Evolutionary conservation across 2,113 vertebrate species (phyloP).

Genomic region (Psophia crepitans): DNA sequence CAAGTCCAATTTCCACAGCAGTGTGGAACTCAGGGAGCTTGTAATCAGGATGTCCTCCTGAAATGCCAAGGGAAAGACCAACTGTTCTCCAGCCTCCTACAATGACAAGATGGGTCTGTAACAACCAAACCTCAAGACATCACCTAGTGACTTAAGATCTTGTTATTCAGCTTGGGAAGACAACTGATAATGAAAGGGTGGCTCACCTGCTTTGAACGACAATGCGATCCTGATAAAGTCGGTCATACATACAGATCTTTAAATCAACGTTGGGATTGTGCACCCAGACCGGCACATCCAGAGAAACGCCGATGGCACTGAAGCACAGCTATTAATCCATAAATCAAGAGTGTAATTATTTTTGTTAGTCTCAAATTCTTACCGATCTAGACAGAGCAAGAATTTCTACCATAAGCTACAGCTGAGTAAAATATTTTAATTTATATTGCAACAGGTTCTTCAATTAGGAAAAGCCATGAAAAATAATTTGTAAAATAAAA

Average conservation of each 20-base stretch:
- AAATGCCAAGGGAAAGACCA: background rate
- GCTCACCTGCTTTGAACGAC: constrained; percentile 82
- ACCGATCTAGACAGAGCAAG: background rate
- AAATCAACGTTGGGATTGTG: constrained; percentile 79
- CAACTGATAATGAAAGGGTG: background rate
- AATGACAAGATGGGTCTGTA: background rate
- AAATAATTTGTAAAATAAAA: background rate
- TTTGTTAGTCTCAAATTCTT: background rate
- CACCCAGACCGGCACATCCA: constrained; percentile 83
- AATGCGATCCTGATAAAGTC: constrained; percentile 84
- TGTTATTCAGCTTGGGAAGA: background rate
- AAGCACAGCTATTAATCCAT: constrained; percentile 54
- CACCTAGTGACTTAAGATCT: too few relatives aligned
- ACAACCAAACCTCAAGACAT: background rate
- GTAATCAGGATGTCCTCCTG: background rate
- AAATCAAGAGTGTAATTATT: background rate
- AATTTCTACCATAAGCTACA: background rate
- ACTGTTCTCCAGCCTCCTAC: background rate
- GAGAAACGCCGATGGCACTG: constrained; percentile 68
- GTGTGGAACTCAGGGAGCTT: background rate
- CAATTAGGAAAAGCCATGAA: background rate
- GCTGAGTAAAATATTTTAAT: background rate
- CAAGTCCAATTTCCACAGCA: background rate
- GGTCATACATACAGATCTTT: constrained; percentile 88
- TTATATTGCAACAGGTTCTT: background rate